These are phyloP conservation scores for Onthophagus sagittarius DNA, from an alignment of 2,888 invertebrate genomes.

Conservation along the genomic window DNA sequence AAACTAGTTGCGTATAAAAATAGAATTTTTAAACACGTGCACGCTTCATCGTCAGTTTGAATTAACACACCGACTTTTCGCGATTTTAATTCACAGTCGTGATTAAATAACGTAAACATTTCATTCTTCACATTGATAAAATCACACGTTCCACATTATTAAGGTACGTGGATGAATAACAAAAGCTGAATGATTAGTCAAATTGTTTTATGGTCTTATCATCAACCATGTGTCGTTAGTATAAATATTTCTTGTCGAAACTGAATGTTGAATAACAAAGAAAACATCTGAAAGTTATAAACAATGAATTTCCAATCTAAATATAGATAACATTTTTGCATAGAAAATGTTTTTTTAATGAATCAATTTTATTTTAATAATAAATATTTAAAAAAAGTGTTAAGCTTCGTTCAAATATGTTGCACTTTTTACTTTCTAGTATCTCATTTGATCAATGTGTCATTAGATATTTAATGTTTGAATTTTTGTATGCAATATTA, in stretches of 20 bases:
- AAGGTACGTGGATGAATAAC: not conserved
- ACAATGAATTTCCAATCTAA: no score
- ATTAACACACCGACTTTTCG: not conserved
- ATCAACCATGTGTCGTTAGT: not conserved
- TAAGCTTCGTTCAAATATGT: no score
- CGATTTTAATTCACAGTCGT: not conserved
- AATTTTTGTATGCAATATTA: no score
- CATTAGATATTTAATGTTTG: no score
- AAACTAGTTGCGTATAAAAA: not conserved
- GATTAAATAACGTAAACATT: not conserved
- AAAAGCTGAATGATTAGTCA: not conserved
- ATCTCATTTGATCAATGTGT: no score
- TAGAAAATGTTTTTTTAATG: no score
- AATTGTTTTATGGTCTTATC: not conserved
- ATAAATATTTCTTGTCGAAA: not conserved
- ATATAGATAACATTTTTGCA: no score
- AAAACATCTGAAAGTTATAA: no score
- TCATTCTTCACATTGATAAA: not conserved
- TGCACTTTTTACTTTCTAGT: no score
- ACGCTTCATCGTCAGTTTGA: not conserved
- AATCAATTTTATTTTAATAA: no score
- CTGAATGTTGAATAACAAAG: no score
- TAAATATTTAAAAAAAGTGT: no score
- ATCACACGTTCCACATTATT: not conserved
- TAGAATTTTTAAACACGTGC: not conserved